Evolutionary conservation across 23 tunicate genomes (phyloP).

Genomic region (Trididemnum clinides): DNA sequence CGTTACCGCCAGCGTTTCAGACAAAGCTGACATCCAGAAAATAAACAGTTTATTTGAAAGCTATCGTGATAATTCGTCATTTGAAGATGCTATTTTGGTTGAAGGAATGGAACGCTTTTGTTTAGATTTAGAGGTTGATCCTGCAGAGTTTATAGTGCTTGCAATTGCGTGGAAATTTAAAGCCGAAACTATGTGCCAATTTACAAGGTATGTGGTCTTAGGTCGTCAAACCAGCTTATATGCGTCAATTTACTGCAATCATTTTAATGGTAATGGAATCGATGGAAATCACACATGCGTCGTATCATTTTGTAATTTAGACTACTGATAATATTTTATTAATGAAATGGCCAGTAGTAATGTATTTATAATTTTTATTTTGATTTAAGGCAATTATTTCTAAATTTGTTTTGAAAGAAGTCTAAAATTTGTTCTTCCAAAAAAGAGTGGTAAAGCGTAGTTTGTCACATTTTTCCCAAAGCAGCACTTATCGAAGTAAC

Average conservation of each 20-base stretch:
- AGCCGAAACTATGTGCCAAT: conserved; percentile 79
- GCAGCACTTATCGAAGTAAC: no score
- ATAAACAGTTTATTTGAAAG: conserved; percentile 38
- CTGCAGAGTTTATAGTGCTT: conserved; percentile 76
- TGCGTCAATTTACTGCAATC: not conserved
- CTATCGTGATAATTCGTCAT: conserved; percentile 45
- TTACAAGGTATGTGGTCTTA: conserved; percentile 74
- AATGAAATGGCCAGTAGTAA: no score
- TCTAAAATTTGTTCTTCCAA: no score
- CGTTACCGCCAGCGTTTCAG: not conserved
- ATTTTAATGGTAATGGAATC: not conserved
- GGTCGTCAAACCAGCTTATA: no score
- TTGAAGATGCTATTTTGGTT: conserved; percentile 48
- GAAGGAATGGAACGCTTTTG: conserved; percentile 78
- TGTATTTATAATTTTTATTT: no score
- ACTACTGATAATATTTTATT: no score
- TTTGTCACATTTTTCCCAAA: no score
- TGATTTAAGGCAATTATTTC: no score
- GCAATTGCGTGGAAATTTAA: conserved; percentile 90
- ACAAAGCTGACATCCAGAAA: conserved; percentile 13
- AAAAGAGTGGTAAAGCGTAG: no score
- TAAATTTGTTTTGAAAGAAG: no score
- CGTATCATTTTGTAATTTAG: no score
- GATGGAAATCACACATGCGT: no score
- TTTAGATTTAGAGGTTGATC: conserved; percentile 72